Evolutionary conservation across 1,140 invertebrate genomes (phyloP).

Genomic region (Drosophila insularis): DNA sequence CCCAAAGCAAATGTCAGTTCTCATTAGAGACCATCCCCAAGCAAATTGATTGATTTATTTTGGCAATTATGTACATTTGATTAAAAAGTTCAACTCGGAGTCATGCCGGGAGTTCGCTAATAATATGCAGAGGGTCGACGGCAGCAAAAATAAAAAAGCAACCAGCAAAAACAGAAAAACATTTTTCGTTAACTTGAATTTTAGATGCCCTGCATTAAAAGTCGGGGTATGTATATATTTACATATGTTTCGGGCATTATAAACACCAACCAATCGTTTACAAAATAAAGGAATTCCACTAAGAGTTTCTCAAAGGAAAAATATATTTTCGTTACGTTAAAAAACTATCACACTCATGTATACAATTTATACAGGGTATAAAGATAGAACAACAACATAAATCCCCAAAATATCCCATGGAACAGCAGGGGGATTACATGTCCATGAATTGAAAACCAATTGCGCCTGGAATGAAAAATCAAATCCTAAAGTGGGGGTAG

Average conservation of each 20-base stretch:
- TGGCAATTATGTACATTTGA: constrained; percentile 80
- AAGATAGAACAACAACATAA: constrained; percentile 60
- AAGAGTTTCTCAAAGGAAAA: background rate
- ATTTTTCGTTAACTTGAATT: background rate
- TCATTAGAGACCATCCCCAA: constrained; percentile 63
- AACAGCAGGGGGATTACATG: constrained; percentile 71
- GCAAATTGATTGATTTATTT: constrained; percentile 81
- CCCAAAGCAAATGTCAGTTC: constrained; percentile 57
- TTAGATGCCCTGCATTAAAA: background rate
- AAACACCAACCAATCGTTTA: too few species aligned
- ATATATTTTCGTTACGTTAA: background rate
- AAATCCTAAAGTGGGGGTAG: constrained; percentile 31
- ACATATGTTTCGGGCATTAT: too few species aligned
- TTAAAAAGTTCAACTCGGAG: constrained; percentile 72
- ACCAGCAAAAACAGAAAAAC: constrained; percentile 39
- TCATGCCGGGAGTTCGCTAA: constrained; percentile 68
- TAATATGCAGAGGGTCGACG: constrained; percentile 58
- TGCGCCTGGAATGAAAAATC: constrained; percentile 77
- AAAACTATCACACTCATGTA: background rate
- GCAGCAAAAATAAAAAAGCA: constrained; percentile 20
- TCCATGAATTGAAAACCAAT: constrained; percentile 80
- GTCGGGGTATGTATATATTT: too few species aligned
- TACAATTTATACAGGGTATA: background rate
- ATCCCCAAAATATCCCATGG: constrained; percentile 79
- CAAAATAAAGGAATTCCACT: too few species aligned